Evolutionary conservation across 1,140 invertebrate species (phyloP).

Genomic region (Magallana ariakensis): DNA sequence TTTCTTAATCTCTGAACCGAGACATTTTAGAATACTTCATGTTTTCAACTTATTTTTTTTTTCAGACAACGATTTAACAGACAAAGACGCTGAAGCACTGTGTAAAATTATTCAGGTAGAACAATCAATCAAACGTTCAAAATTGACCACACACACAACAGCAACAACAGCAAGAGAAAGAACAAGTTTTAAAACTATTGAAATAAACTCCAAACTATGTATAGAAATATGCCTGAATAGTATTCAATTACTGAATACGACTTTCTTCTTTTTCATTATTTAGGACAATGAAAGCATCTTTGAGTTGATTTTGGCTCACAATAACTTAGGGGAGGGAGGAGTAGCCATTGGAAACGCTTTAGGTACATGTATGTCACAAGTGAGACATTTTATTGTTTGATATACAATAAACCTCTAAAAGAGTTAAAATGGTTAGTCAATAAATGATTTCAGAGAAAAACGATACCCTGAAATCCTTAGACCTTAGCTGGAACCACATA

Average conservation of each 20-base stretch:
- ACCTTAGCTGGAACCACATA: slow-evolving; percentile 73
- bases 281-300: slow-evolving; percentile 62
- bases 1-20: too few species aligned
- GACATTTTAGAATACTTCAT: too few species aligned
- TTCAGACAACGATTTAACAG: slow-evolving; percentile 65
- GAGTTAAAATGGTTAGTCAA: not conserved
- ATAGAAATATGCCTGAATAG: too few species aligned
- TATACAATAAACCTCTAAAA: not conserved
- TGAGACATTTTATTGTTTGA: not conserved
- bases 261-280: slow-evolving; percentile 17
- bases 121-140: too few species aligned
- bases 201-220: too few species aligned
- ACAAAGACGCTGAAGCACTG: slow-evolving; percentile 64
- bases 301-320: slow-evolving; percentile 64
- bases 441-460: slow-evolving; percentile 54
- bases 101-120: slow-evolving; percentile 65
- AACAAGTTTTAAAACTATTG: too few species aligned
- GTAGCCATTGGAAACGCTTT: slow-evolving; percentile 64
- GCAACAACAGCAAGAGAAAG: too few species aligned
- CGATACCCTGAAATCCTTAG: slow-evolving; percentile 58
- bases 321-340: slow-evolving; percentile 66
- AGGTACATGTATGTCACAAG: slow-evolving; percentile 51
- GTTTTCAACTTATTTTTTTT: too few species aligned
- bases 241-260: too few species aligned
- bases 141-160: too few species aligned